Conservation (phyloP, 1,140 invertebrate genomes). For the Galendromus occidentalis region DNA sequence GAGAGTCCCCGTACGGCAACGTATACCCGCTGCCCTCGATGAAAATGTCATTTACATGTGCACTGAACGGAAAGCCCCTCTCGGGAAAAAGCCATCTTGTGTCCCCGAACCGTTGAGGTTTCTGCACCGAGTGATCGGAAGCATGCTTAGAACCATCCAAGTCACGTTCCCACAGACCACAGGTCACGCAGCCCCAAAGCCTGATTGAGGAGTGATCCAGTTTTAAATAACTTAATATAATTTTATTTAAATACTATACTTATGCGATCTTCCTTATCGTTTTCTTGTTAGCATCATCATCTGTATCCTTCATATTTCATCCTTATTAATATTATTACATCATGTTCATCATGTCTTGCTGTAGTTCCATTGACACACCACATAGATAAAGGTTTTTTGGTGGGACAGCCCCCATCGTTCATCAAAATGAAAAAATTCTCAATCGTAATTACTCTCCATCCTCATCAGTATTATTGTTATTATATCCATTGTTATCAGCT, state of each 20-base stretch:
- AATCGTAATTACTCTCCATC: background rate
- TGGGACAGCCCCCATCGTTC: background rate
- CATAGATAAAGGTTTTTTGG: background rate
- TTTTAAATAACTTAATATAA: slow-evolving; percentile 12
- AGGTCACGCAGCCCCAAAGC: too few species aligned
- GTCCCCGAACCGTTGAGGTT: too few species aligned
- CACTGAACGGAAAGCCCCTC: too few species aligned
- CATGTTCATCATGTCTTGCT: background rate
- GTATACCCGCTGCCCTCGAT: too few species aligned
- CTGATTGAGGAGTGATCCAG: background rate
- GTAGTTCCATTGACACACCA: background rate
- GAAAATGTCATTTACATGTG: too few species aligned
- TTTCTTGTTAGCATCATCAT: background rate
- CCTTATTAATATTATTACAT: background rate
- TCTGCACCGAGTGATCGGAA: too few species aligned
- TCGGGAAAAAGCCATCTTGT: too few species aligned
- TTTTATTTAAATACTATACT: slow-evolving; percentile 11
- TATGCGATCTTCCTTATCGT: background rate
- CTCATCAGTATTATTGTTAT: background rate
- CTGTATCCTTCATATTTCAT: background rate
- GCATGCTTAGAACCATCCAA: too few species aligned
- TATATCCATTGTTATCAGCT: background rate
- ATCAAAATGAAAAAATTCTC: background rate
- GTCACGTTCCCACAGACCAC: too few species aligned
- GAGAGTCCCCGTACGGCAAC: too few species aligned